These are phyloP conservation scores for Drosophila biarmipes DNA, from an alignment of 1,140 invertebrate genomes.

Conservation along the genomic window DNA sequence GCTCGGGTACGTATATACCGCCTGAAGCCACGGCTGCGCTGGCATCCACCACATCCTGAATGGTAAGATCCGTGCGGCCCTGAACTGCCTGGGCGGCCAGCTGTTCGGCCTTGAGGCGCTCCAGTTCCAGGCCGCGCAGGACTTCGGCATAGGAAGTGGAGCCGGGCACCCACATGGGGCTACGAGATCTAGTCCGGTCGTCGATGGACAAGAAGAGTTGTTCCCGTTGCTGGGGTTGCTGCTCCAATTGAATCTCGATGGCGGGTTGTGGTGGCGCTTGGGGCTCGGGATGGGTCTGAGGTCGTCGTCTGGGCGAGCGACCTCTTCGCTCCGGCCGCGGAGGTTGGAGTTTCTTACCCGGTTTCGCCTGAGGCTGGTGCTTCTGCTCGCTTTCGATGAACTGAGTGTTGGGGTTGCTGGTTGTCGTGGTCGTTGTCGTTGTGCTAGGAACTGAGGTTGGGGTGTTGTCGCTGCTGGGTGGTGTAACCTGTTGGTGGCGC, in stretches of 20 bases:
- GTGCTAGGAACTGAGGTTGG: conserved; percentile 40
- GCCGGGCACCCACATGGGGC: conserved; percentile 90
- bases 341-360: conserved; percentile 63
- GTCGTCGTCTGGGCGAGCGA: conserved; percentile 69
- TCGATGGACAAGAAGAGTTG: conserved; percentile 68
- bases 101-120: conserved; percentile 65
- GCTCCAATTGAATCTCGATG: conserved; percentile 31
- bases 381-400: conserved; percentile 66
- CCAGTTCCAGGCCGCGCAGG: conserved; percentile 86
- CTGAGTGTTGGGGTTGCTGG: conserved; percentile 40
- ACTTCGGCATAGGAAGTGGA: conserved; percentile 92
- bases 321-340: conserved; percentile 69
- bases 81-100: conserved; percentile 43
- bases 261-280: conserved; percentile 29
- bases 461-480: conserved; percentile 26
- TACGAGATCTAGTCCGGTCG: conserved; percentile 86
- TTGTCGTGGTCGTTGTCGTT: conserved; percentile 17
- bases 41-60: conserved; percentile 71
- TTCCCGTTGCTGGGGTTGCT: conserved; percentile 44
- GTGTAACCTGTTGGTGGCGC: conserved; percentile 22
- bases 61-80: conserved; percentile 53
- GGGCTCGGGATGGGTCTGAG: conserved; percentile 25
- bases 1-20: conserved; percentile 29
- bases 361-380: conserved; percentile 41
- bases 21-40: conserved; percentile 38